Evolutionary conservation across 35 echinoderm and acorn worm genomes (phyloP).

Genomic region (Diadema setosum): DNA sequence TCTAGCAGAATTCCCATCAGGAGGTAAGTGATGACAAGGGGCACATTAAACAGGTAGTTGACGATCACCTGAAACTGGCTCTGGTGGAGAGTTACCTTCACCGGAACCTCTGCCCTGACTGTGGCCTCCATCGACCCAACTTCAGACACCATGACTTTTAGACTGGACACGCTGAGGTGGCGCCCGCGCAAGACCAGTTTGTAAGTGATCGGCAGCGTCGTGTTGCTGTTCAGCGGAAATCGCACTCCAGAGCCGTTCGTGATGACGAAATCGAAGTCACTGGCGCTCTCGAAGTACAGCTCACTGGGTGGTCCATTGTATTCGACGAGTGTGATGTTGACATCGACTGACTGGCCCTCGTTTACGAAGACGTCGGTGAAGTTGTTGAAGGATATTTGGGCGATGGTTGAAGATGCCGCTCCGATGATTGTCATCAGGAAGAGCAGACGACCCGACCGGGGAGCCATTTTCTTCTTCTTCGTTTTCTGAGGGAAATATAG

Average conservation of each 20-base stretch:
- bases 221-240: not conserved
- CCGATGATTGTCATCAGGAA: no score
- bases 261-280: not conserved
- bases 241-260: not conserved
- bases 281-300: not conserved
- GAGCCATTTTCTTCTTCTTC: no score
- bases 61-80: not conserved
- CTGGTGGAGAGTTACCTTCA: not conserved
- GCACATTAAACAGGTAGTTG: not conserved
- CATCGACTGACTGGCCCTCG: not conserved
- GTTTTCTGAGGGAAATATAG: no score
- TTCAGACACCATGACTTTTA: not conserved
- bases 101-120: not conserved
- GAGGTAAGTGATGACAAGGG: conserved; percentile 19
- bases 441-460: no score
- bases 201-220: not conserved
- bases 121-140: not conserved
- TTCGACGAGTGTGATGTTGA: not conserved
- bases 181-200: not conserved
- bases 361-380: not conserved
- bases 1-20: conserved; percentile 36
- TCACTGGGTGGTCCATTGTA: not conserved
- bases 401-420: no score
- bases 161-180: not conserved
- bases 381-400: not conserved